Evolutionary conservation across 2,888 invertebrate species (phyloP), one percentile per base, ranked within the genome.

Genomic region (Cheilosia pagana): DNA sequence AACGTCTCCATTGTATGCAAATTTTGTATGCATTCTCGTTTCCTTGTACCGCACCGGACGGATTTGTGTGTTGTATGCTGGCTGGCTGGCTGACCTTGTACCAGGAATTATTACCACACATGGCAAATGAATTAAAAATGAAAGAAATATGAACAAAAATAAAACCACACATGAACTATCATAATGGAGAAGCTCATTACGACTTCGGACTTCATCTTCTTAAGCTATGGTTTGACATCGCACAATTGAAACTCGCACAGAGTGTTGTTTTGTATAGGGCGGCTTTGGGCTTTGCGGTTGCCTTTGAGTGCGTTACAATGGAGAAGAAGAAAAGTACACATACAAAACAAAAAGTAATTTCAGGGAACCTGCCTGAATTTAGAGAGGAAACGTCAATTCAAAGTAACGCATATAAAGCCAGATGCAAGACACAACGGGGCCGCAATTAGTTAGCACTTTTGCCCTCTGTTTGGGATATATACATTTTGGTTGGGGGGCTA

Each of bases 31-130:
- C 50, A 50, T 21, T 50, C 50, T 50, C 23, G 23, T 21, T 23
- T 21, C 21, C 5, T 50, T 23, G 50, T 21, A 19, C 19, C 50
- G 4, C 12, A 48, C 21, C 50, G 57, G 35, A 57, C 35, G 35
- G 57, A 57, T 39, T 57, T 57, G 16, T 35, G 28, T 12, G 21
- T 12, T n/a, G 23, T 50, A 50, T 50, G 50, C 23, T 50, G 19
- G 68, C 55, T 68, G 28, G 68, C 60, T 62, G 39, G 53, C 41
- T 71, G 77, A 78, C 77, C 77, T 78, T 78, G 77, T 70, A 41
- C 57, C 41, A 14, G 41, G 71, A 78, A 71, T 78, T 71, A 63
- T 60, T 76, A 25, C 57, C 62, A 70, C 71, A 71, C 77, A 78
- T 71, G 63, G 50, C 16, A 39, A 77, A 45, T 60, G 43, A 77